Percentiles rank a stretch among this genome's conserved stretches.
Evolutionary conservation across 2,113 vertebrate species (phyloP).

Genomic region (Heteronetta atricapilla): DNA sequence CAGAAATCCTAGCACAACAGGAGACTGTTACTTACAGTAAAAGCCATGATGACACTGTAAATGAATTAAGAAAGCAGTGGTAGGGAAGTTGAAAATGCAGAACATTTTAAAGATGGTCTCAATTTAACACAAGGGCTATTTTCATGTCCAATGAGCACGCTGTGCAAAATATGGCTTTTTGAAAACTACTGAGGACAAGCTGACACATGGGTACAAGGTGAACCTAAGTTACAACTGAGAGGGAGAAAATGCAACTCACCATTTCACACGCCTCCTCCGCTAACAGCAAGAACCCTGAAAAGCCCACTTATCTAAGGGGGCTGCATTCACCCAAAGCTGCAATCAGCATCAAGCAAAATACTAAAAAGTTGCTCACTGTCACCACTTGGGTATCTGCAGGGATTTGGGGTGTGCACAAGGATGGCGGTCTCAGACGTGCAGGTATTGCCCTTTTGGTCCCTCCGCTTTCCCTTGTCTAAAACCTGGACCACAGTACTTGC

Average conservation of each 20-base stretch:
- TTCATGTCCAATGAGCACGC: not conserved
- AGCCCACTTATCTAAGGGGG: fast-evolving
- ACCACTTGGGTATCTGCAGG: not conserved
- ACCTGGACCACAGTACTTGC: not conserved
- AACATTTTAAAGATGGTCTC: not conserved
- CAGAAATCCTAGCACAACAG: not conserved
- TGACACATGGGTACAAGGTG: not conserved
- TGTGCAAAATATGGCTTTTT: not conserved
- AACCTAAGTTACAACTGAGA: not conserved
- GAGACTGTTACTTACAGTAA: not conserved
- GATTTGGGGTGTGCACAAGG: not conserved
- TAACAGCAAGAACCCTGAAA: not conserved
- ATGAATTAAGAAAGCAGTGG: not conserved
- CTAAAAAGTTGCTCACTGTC: not conserved
- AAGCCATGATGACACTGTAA: not conserved
- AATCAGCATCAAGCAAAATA: not conserved
- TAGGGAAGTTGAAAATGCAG: not conserved
- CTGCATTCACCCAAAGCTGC: not conserved
- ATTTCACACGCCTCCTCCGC: not conserved
- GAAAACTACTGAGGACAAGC: not conserved
- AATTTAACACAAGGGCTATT: not conserved
- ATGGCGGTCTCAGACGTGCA: not conserved
- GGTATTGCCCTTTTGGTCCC: not conserved
- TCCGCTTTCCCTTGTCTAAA: not conserved
- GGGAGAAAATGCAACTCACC: not conserved